A percentile compares a stretch with the other conserved stretches of the same genome.
Conservation (phyloP, 2,113 vertebrate genomes). For the Ammospiza caudacuta region DNA sequence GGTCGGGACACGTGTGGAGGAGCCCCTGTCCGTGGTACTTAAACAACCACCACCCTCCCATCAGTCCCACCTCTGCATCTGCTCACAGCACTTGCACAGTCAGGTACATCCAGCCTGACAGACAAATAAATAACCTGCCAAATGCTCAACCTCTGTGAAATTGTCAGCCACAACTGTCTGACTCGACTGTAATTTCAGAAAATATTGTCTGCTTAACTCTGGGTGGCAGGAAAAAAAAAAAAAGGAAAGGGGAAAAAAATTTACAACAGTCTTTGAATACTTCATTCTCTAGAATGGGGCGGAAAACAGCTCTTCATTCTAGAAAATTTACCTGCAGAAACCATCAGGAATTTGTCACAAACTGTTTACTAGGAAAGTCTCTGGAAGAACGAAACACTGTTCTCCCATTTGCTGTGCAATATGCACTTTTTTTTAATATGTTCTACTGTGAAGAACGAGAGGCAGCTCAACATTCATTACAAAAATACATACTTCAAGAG, state of each 20-base stretch:
- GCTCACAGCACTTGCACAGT: not conserved
- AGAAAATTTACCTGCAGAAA: not conserved
- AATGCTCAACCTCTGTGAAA: not conserved
- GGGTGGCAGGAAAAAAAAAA: not conserved
- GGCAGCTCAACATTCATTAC: not conserved
- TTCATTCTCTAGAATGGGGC: not conserved
- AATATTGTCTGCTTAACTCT: not conserved
- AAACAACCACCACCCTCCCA: not conserved
- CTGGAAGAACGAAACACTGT: not conserved
- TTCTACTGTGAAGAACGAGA: not conserved
- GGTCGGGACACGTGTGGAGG: fast-evolving
- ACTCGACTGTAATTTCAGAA: not conserved
- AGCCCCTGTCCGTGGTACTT: conserved; percentile 56
- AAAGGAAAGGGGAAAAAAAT: not conserved
- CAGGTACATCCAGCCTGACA: not conserved
- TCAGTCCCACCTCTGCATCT: not conserved
- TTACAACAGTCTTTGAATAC: not conserved
- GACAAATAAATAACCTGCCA: not conserved
- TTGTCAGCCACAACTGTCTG: not conserved
- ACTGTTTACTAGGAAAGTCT: not conserved
- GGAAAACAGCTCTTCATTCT: not conserved
- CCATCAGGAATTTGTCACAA: not conserved
- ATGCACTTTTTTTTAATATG: not conserved
- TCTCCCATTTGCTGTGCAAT: not conserved
- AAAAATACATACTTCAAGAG: not conserved